Evolutionary conservation across 1,140 invertebrate genomes (phyloP), one percentile per base, ranked within the genome.

Genomic region (Drosophila bocqueti): DNA sequence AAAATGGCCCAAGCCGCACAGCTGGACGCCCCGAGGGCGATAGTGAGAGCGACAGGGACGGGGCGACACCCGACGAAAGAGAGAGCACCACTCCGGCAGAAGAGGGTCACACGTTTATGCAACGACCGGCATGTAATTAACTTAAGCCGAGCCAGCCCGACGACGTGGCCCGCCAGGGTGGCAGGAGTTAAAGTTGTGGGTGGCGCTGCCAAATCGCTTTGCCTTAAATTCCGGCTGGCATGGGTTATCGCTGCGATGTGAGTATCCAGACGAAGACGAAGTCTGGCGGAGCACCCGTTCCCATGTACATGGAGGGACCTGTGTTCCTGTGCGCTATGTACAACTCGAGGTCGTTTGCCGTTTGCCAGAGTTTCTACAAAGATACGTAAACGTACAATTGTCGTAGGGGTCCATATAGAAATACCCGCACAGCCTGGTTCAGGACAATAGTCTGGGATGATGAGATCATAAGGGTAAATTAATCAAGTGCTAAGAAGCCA

Each of bases 41-140:
- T 26, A 45, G 24, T 46, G 31, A 43, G 24, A 42, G 45, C 24
- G 62, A 77, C 16, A 54, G 26, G 50, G 40, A 68, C 29, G 34
- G 40, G 18, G 21, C 31, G 55, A 61, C 6, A 13, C 6, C 11
- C 43, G 42, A 45, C 60, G 58, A 77, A 8, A 68, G 61, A 76
- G 74, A 66, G 21, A 24, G 61, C 38, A 16, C 7, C 24, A 61
- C 18, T n/a, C 66, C 76, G 60, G 18, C 55, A 63, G 67, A 60
- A 73, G 72, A 83, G 73, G 67, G 76, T 83, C 76, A 79, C 76
- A 80, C 84, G 84, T 89, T 89, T 89, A 89, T 90, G 81, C 81
- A 84, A 89, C 78, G 84, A 84, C 84, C 84, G 84, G 84, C 85
- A 79, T 89, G 84, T 87, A 87, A 87, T 87, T 87, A 87, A 87